phyloP scores from a whole-genome alignment of 2,113 vertebrate genomes.

The Diphyllodes magnificus region DNA sequence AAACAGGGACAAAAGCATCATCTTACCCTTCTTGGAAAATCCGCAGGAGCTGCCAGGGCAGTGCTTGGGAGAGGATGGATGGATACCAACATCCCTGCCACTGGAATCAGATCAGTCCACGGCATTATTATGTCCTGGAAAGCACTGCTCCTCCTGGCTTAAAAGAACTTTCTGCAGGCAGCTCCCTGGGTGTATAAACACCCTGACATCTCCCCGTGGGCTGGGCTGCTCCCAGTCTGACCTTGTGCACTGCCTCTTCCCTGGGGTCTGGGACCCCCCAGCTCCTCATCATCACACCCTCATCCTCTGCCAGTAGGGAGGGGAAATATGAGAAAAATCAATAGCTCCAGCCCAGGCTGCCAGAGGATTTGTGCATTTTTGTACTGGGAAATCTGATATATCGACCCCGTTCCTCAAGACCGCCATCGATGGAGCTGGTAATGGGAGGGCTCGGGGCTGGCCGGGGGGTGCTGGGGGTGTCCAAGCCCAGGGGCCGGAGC shows the following conservation, averaged over 20 bases:
- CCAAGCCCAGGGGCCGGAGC: not conserved
- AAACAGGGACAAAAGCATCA: accelerated
- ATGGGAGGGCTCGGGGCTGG: not conserved
- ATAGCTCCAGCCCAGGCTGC: not conserved
- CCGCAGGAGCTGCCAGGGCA: not conserved
- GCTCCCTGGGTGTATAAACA: not conserved
- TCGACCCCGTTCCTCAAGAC: not conserved
- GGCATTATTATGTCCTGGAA: not conserved
- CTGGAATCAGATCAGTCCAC: not conserved
- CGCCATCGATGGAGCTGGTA: accelerated
- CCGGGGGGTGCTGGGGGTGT: accelerated
- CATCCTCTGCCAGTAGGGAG: accelerated
- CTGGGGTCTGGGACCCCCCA: not conserved
- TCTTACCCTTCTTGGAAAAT: not conserved
- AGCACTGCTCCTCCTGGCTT: not conserved
- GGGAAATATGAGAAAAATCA: not conserved
- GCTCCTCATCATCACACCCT: not conserved
- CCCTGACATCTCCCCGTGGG: not conserved
- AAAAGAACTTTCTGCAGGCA: not conserved
- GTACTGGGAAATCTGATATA: not conserved
- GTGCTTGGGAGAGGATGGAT: not conserved
- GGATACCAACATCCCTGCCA: accelerated
- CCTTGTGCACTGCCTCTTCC: not conserved
- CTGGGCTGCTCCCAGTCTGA: not conserved
- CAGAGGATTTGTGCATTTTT: not conserved